Evolutionary conservation across 2,113 vertebrate genomes (phyloP), one percentile per base, ranked within the genome.

Genomic region (Alligator mississippiensis): DNA sequence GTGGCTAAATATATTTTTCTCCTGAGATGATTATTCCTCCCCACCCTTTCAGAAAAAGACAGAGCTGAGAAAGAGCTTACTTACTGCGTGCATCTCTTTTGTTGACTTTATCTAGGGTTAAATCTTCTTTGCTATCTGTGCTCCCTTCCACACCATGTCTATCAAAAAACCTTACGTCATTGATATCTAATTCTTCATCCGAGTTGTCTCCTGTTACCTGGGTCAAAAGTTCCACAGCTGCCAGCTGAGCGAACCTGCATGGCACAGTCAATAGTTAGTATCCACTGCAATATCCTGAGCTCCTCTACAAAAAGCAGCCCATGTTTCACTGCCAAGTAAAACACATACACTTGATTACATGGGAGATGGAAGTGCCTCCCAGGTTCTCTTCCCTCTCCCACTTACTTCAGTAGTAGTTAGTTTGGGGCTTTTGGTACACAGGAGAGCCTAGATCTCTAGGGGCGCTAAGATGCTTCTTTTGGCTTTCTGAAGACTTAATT

Each of bases 131-230:
- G 88, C 93, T 91, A 66, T 98, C 98, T 14, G 98, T 98, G 91
- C 98, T 98, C 61, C 98, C 98, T 93, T 98, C 98, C 78, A 98
- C 97, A 66, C 97, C 96, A 16, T 98, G 98, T 54, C 86, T 97
- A 91, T 97, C 88, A 83, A 98, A 98, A 93, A 97, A 98, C 30
- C 93, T 93, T 0, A 77, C 10, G 30, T 98, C 96, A 22, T 90
- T 93, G 76, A 95, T 93, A 75, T 98, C 95, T 38, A 98, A 77
- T 84, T 98, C 98, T 95, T 96, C 96, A 34, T 97, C 97, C 3
- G 96, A 97, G 70, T 96, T 92, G 60, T 97, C 97, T 88, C 97
- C 97, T 64, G 88, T 87, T 82, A 90, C 95, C 59, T 90, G 95
- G 63, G 88, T 90, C 84, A 98, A 55, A 74, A 98, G 93, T 77